These are phyloP conservation scores for Elachura formosa DNA, from an alignment of 2,113 vertebrate genomes.

Conservation along the genomic window DNA sequence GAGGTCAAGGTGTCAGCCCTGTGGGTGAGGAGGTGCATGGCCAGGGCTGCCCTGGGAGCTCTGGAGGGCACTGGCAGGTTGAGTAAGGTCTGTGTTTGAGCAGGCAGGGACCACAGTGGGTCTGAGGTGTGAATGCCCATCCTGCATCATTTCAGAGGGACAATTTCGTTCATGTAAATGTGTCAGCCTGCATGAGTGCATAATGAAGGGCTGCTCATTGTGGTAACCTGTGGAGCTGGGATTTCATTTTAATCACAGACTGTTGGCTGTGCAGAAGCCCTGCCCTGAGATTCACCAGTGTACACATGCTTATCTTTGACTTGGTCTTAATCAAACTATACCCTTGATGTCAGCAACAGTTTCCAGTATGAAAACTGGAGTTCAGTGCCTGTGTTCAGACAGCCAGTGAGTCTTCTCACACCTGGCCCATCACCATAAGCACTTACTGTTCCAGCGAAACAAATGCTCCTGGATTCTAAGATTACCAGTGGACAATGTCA, in stretches of 20 bases:
- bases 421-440: not conserved
- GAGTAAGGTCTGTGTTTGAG: not conserved
- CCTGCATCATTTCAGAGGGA: not conserved
- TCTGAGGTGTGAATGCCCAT: not conserved
- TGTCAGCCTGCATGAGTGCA: not conserved
- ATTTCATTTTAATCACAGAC: constrained; percentile 28
- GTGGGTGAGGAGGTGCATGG: not conserved
- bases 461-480: not conserved
- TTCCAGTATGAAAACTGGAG: not conserved
- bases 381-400: not conserved
- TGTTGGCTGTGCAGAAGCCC: not conserved
- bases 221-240: not conserved
- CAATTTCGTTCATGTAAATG: not conserved
- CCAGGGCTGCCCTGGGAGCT: not conserved
- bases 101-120: not conserved
- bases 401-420: not conserved
- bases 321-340: not conserved
- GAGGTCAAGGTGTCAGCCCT: not conserved
- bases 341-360: not conserved
- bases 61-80: not conserved
- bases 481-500: not conserved
- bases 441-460: not conserved
- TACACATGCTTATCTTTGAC: not conserved
- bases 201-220: not conserved
- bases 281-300: constrained; percentile 8